Percentiles rank a stretch among this genome's conserved stretches.
Evolutionary conservation across 2,888 invertebrate species (phyloP).

Genomic region (Caenorhabditis sp.): DNA sequence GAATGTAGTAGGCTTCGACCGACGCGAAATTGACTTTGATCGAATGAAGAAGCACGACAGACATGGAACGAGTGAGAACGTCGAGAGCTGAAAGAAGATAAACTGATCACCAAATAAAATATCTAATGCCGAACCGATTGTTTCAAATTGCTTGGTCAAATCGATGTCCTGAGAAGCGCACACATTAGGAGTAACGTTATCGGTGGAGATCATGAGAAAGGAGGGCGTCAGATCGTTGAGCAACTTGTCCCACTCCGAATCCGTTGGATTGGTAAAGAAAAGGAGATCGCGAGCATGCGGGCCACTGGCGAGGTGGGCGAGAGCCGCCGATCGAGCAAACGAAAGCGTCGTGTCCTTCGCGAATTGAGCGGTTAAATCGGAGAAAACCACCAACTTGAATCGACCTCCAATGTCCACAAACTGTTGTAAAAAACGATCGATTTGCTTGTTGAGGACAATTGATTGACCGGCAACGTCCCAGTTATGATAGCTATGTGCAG

Average conservation of each 20-base stretch:
- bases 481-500: slow-evolving; percentile 77
- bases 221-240: slow-evolving; percentile 76
- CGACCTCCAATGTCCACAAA: slow-evolving; percentile 74
- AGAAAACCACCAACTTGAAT: slow-evolving; percentile 76
- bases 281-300: slow-evolving; percentile 61
- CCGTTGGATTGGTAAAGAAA: slow-evolving; percentile 72
- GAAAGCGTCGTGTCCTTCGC: slow-evolving; percentile 71
- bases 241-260: slow-evolving; percentile 72
- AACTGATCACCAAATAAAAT: no score
- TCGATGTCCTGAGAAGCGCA: slow-evolving; percentile 68
- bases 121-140: no score
- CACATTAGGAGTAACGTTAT: slow-evolving; percentile 69
- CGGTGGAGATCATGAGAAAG: slow-evolving; percentile 76
- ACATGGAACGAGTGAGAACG: slow-evolving; percentile 66
- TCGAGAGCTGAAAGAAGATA: slow-evolving; percentile 62
- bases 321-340: slow-evolving; percentile 69
- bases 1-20: slow-evolving; percentile 73
- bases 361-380: slow-evolving; percentile 72
- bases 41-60: slow-evolving; percentile 72
- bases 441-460: slow-evolving; percentile 73
- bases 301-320: slow-evolving; percentile 66
- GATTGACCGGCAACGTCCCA: slow-evolving; percentile 78
- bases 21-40: slow-evolving; percentile 75
- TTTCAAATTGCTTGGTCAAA: slow-evolving; percentile 69
- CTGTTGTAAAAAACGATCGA: slow-evolving; percentile 73